A percentile compares a stretch with the other conserved stretches of the same genome.
Conservation (phyloP, 2,888 invertebrate species). For the Melanostoma scalare region DNA sequence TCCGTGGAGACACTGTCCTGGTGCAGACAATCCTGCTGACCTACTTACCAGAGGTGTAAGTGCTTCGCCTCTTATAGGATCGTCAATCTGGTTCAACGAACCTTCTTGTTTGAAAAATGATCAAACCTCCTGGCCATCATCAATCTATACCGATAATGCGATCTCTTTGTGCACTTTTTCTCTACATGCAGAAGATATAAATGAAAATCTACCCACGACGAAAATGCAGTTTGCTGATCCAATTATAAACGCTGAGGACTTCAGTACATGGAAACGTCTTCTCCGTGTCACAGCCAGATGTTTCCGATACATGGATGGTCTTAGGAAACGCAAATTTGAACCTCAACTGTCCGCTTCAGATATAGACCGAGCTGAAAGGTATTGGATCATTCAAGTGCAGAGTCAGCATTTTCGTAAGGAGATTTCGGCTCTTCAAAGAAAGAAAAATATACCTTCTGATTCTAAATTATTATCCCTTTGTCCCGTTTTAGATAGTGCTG, state of each 20-base stretch:
- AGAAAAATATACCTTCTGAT: conserved; percentile 19
- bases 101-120: conserved; percentile 25
- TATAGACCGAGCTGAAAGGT: conserved; percentile 15
- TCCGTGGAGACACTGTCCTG: conserved; percentile 20
- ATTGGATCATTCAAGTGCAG: conserved; percentile 19
- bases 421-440: conserved; percentile 3
- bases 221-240: background rate
- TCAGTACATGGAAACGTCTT: conserved; percentile 19
- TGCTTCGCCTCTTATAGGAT: conserved; percentile 16
- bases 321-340: conserved; percentile 20
- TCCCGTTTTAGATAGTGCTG: conserved; percentile 17
- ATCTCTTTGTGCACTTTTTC: conserved; percentile 1
- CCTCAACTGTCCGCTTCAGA: conserved; percentile 15
- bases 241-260: conserved; percentile 10
- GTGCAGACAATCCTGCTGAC: conserved; percentile 31
- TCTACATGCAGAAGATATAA: conserved; percentile 3
- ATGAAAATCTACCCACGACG: too few species aligned
- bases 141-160: background rate
- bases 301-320: conserved; percentile 7
- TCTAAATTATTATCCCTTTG: conserved; percentile 19
- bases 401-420: background rate
- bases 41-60: conserved; percentile 37
- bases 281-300: conserved; percentile 20
- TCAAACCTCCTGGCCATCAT: background rate
- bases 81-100: conserved; percentile 25